Conservation (phyloP, 35 echinoderm and acorn worm genomes). For the Hemicentrotus pulcherrimus region DNA sequence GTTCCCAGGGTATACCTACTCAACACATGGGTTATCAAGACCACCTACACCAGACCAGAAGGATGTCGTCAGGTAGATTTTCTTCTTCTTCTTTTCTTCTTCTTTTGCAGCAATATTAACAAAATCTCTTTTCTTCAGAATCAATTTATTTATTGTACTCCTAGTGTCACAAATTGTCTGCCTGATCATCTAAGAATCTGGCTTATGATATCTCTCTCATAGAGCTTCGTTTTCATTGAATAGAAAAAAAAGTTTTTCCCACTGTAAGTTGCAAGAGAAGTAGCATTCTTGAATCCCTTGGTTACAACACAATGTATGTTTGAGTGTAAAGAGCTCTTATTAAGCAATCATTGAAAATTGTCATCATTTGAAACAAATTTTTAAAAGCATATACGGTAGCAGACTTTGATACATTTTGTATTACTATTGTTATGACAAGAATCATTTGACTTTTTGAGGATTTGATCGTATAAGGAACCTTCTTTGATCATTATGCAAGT, state of each 20-base stretch:
- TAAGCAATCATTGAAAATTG: background rate
- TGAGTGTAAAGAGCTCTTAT: background rate
- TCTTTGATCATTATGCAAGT: too few species aligned
- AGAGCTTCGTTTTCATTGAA: background rate
- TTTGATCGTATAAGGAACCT: too few species aligned
- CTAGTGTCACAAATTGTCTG: background rate
- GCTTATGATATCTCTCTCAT: too few species aligned
- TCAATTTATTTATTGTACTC: background rate
- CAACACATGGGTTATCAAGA: conserved; percentile 86
- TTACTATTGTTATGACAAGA: too few species aligned
- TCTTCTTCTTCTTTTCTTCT: background rate
- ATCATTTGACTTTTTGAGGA: too few species aligned
- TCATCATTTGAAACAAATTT: too few species aligned
- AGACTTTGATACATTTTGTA: too few species aligned
- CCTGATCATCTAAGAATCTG: background rate
- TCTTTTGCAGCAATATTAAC: background rate
- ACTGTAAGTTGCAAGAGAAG: background rate
- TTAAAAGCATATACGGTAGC: too few species aligned
- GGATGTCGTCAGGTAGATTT: conserved; percentile 72
- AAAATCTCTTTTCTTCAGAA: background rate
- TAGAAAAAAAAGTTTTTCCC: background rate
- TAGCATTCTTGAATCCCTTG: background rate
- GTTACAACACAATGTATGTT: too few species aligned
- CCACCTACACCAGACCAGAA: conserved; percentile 81
- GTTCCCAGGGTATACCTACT: conserved; percentile 86